Base-by-base conservation (phyloP, 2,888 invertebrate species). In the Dicyrtoma fusca region DNA sequence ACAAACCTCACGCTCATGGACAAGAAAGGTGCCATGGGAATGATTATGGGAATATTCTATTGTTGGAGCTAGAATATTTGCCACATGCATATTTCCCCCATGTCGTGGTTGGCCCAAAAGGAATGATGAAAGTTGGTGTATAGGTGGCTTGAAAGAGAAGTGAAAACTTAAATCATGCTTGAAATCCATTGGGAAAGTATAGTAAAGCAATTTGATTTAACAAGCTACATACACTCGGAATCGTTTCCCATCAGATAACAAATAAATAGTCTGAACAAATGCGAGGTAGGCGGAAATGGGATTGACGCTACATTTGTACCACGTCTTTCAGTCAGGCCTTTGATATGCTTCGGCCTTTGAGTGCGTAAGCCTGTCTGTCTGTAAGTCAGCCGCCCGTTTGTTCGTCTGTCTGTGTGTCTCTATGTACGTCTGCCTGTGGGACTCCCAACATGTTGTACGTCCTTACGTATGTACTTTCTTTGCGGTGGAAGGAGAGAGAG, bases 281-380 rank as follows among this genome's bases (percentile, higher is more conserved):
- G 65, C 34, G 26, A 49, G 26, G 51, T 21, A 51, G 51, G 51
- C 47, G 65, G 65, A 51, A 65, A 65, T 65, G 47, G 65, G 65
- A 65, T 65, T 65, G 65, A 65, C 65, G 65, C 65, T 65, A 65
- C 65, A 65, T 65, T 65, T 65, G 65, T 65, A 65, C 47, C 14
- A 23, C 26, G 45, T 65, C 51, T 51, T 51, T n/a, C 25, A 51
- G 65, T n/a, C n/a, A n/a, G n/a, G n/a, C 65, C 26, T 57, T 57
- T 65, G 51, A 65, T 65, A 65, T 26, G 51, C 51, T 49, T 65
- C 65, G 25, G 68, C 63, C 44, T 44, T 21, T 68, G 55, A 26
- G 66, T 42, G 45, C 44, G 34, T 34, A 34, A 34, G 34, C 34
- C 34, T 34, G 34, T 34, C 34, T 34, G 34, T 34, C 34, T 34